phyloP scores from a whole-genome alignment of 2,888 invertebrate species.

The Chrysomela aeneicollis region DNA sequence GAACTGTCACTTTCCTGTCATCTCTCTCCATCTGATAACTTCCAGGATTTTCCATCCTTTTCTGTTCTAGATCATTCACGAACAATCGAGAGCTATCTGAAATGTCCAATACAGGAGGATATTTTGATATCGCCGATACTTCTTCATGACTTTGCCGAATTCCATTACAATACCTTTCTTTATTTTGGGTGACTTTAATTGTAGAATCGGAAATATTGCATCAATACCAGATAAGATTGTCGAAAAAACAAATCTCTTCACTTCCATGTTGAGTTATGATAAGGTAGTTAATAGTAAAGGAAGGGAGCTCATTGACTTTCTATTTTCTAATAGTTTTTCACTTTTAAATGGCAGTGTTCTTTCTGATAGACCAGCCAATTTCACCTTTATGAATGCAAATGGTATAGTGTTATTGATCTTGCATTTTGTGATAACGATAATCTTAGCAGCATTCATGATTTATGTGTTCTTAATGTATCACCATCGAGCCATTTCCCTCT shows the following conservation, averaged over 20 bases:
- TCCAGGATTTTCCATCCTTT: not conserved
- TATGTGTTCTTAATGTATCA: slow-evolving; percentile 6
- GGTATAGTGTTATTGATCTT: slow-evolving; percentile 14
- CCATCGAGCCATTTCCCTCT: not conserved
- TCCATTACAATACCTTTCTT: not conserved
- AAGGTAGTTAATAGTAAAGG: slow-evolving; percentile 6
- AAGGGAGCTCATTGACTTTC: slow-evolving; percentile 6
- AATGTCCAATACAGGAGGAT: too few relatives aligned
- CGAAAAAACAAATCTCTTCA: slow-evolving; percentile 5
- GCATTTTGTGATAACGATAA: slow-evolving; percentile 9
- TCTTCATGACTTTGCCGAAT: too few relatives aligned
- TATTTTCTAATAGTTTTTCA: not conserved
- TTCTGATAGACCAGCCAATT: slow-evolving; percentile 7
- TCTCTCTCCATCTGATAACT: too few relatives aligned
- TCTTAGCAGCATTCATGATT: not conserved
- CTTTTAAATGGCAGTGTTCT: slow-evolving; percentile 8
- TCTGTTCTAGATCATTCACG: too few relatives aligned
- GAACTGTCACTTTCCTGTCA: too few relatives aligned
- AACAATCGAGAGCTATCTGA: too few relatives aligned
- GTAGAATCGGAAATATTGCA: slow-evolving; percentile 9
- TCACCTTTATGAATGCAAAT: slow-evolving; percentile 8
- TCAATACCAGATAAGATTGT: slow-evolving; percentile 5
- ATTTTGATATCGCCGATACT: too few relatives aligned
- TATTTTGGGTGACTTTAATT: slow-evolving; percentile 12
- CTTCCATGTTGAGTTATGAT: slow-evolving; percentile 9